A percentile compares a stretch with the other conserved stretches of the same genome.
Evolutionary conservation across 1,140 invertebrate genomes (phyloP).

Genomic region (Mizuhopecten yessoensis): DNA sequence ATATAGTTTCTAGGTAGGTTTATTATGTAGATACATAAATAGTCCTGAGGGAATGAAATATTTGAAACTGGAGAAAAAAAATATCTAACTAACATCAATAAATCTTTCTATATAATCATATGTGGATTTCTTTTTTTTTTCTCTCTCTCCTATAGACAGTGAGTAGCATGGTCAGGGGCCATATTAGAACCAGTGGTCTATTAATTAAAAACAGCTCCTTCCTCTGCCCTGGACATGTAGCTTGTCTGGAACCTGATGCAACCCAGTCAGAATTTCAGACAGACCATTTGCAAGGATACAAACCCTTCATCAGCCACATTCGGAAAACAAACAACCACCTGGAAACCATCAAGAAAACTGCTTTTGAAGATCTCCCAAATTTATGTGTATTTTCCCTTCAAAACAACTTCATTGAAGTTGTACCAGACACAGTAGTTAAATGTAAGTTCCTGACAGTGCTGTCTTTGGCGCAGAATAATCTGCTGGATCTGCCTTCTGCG

Average conservation of each 20-base stretch:
- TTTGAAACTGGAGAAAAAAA: too few relatives aligned
- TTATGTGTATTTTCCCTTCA: neutral
- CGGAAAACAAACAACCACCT: neutral
- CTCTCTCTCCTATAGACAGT: neutral
- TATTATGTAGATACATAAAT: too few relatives aligned
- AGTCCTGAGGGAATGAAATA: neutral
- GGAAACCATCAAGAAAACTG: neutral
- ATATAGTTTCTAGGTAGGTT: too few relatives aligned
- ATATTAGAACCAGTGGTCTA: neutral
- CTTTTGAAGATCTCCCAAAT: conserved; percentile 15
- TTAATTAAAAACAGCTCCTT: neutral
- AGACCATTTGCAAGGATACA: neutral
- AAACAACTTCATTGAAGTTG: neutral
- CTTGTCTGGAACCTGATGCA: neutral
- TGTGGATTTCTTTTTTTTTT: neutral
- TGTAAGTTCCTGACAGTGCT: conserved; percentile 3
- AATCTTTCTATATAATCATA: too few relatives aligned
- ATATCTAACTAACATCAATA: too few relatives aligned
- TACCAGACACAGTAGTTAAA: conserved; percentile 1
- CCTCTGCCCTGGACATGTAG: neutral
- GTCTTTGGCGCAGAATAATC: neutral
- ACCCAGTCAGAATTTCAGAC: neutral
- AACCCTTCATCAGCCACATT: neutral
- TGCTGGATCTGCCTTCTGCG: neutral
- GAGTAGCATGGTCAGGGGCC: neutral